Conservation (phyloP, 2,797 vertebrate genomes). For the Mus spretus region DNA sequence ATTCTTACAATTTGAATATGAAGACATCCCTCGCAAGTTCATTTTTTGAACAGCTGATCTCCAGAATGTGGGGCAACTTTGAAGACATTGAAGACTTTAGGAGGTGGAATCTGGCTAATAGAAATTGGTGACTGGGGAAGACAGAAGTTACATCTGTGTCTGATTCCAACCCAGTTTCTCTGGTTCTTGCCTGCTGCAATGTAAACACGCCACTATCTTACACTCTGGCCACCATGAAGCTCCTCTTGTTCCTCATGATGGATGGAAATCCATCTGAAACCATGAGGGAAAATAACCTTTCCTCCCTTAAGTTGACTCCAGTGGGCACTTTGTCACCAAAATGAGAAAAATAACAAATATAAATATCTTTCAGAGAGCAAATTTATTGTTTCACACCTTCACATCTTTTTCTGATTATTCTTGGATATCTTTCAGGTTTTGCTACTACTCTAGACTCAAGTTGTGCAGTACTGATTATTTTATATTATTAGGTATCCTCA, state of each 20-base stretch:
- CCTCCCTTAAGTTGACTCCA: too few relatives aligned
- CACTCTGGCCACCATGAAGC: neutral
- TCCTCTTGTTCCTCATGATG: neutral
- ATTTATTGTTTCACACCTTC: neutral
- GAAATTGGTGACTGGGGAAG: neutral
- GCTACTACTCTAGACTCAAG: neutral
- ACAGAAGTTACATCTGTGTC: neutral
- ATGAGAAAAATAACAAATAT: neutral
- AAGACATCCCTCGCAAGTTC: neutral
- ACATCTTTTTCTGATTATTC: conserved; percentile 48
- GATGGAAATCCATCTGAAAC: neutral
- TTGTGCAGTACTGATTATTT: conserved; percentile 8
- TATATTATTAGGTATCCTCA: neutral
- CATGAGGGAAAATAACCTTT: neutral
- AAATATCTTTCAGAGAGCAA: conserved; percentile 36
- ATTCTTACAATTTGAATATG: neutral
- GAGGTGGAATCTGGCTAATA: neutral
- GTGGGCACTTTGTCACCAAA: neutral
- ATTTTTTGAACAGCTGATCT: neutral
- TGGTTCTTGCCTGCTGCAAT: neutral
- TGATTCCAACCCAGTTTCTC: neutral
- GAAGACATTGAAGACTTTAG: neutral
- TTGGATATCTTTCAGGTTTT: conserved; percentile 7
- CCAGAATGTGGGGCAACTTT: neutral
- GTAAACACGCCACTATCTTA: neutral